Conservation (phyloP, 2,797 vertebrate species). For the Catamblyrhynchus diadema region DNA sequence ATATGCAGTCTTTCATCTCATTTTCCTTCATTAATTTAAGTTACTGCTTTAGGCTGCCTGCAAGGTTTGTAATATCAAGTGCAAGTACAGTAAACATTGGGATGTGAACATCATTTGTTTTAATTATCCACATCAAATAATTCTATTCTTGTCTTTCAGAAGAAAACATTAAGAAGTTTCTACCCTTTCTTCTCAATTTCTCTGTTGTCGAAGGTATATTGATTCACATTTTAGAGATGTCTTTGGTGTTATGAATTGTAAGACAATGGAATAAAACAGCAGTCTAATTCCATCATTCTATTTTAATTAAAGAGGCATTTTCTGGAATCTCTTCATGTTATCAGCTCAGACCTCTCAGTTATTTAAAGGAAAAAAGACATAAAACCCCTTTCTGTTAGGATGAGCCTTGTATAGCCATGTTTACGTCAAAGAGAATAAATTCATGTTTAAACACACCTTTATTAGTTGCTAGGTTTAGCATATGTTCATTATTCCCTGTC, state of each 20-base stretch:
- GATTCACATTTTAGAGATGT: not conserved
- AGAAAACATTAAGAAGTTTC: not conserved
- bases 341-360: not conserved
- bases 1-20: slow-evolving; percentile 11
- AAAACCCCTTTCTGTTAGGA: not conserved
- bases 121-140: slow-evolving; percentile 38
- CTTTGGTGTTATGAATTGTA: not conserved
- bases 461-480: not conserved
- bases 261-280: slow-evolving; percentile 1
- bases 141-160: not conserved
- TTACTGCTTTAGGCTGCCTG: not conserved
- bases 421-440: not conserved
- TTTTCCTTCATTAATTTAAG: slow-evolving; percentile 15
- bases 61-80: not conserved
- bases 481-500: not conserved
- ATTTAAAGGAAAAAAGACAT: not conserved
- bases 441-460: not conserved
- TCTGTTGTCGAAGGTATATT: not conserved
- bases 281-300: not conserved
- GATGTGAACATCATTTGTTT: slow-evolving; percentile 1
- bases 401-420: not conserved
- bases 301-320: slow-evolving; percentile 7
- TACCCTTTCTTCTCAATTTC: not conserved
- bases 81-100: slow-evolving; percentile 17
- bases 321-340: not conserved